A percentile compares a stretch with the other conserved stretches of the same genome.
Conservation (phyloP, 2,113 vertebrate genomes). For the Ciconia boyciana region DNA sequence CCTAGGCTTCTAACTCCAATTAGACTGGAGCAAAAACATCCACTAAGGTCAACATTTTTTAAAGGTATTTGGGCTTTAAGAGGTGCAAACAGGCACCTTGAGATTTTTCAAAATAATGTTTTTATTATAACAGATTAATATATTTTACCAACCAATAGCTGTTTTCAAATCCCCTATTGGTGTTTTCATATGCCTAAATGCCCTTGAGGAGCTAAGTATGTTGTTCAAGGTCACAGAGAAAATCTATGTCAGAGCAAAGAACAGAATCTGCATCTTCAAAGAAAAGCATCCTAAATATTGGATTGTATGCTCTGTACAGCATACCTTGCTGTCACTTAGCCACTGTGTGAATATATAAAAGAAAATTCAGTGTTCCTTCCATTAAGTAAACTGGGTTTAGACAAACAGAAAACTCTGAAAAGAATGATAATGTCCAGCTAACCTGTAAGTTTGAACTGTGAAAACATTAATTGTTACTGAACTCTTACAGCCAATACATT, state of each 20-base stretch:
- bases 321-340: background rate
- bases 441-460: background rate
- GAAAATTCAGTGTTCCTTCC: background rate
- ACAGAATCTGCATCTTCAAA: background rate
- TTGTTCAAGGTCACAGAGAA: background rate
- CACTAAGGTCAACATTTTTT: background rate
- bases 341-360: background rate
- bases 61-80: background rate
- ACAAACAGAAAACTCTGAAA: background rate
- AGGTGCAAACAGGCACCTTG: background rate
- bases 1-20: background rate
- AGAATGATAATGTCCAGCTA: background rate
- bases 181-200: background rate
- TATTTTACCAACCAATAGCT: background rate
- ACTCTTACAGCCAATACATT: background rate
- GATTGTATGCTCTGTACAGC: background rate
- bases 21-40: too few species aligned
- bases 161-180: background rate
- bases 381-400: background rate
- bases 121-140: background rate
- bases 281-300: background rate
- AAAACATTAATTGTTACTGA: background rate
- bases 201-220: background rate
- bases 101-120: background rate
- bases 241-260: background rate